These are phyloP conservation scores for Seriola dumerili DNA, from an alignment of 2,113 vertebrate species.

Conservation along the genomic window DNA sequence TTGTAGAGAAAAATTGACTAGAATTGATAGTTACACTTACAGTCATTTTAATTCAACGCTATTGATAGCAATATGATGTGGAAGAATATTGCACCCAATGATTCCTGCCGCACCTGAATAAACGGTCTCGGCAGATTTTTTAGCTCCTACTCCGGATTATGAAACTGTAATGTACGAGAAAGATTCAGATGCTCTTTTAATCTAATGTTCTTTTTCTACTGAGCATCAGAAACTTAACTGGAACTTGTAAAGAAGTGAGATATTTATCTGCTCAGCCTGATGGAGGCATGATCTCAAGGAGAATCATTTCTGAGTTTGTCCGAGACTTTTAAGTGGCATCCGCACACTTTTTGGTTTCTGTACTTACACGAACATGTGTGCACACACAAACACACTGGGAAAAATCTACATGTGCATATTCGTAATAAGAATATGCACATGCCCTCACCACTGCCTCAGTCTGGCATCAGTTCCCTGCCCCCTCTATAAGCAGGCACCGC, in stretches of 20 bases:
- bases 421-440: conserved; percentile 16
- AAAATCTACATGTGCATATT: conserved; percentile 6
- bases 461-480: conserved; percentile 68
- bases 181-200: background rate
- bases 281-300: background rate
- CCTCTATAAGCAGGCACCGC: conserved; percentile 73
- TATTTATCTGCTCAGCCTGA: background rate
- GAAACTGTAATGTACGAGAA: background rate
- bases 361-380: background rate
- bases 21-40: no score
- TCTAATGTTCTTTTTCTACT: background rate
- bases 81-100: background rate
- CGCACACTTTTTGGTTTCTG: background rate
- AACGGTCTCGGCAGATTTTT: background rate
- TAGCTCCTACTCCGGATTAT: background rate
- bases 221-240: background rate
- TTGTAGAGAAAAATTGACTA: no score
- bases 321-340: background rate
- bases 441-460: conserved; percentile 44
- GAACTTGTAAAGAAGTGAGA: background rate
- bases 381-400: background rate
- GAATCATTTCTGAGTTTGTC: conserved; percentile 2
- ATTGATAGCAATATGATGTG: background rate
- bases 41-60: no score
- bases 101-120: background rate